Evolutionary conservation across 2,888 invertebrate species (phyloP).

Genomic region (Crepidodera aurea): DNA sequence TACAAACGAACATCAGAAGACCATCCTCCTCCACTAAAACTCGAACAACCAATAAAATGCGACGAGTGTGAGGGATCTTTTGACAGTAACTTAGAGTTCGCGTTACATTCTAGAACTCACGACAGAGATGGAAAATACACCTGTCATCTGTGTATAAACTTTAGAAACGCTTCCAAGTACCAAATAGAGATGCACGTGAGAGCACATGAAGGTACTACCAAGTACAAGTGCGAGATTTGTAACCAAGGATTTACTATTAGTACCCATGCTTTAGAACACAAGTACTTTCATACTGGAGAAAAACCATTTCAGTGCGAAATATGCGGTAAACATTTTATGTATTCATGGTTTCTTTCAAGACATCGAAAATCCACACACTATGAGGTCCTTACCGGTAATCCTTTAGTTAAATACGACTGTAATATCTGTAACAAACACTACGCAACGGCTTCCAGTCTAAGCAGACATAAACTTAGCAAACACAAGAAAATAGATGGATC

Average conservation of each 20-base stretch:
- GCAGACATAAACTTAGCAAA: constrained; percentile 51
- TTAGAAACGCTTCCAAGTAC: constrained; percentile 38
- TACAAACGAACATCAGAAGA: constrained; percentile 28
- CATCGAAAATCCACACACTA: constrained; percentile 65
- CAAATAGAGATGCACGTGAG: constrained; percentile 43
- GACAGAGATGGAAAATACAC: constrained; percentile 42
- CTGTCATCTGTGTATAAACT: constrained; percentile 44
- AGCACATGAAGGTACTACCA: constrained; percentile 44
- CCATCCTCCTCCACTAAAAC: constrained; percentile 38
- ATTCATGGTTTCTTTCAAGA: constrained; percentile 64
- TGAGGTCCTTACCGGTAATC: constrained; percentile 56
- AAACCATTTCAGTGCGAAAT: constrained; percentile 48
- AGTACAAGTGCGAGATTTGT: constrained; percentile 51
- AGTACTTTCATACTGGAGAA: constrained; percentile 64
- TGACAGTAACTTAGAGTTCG: constrained; percentile 51
- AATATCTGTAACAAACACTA: constrained; percentile 57
- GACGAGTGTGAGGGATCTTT: constrained; percentile 53
- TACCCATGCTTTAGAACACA: constrained; percentile 47
- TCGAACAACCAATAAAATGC: constrained; percentile 54
- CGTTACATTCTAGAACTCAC: constrained; percentile 44
- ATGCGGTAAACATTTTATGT: constrained; percentile 64
- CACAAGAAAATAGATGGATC: constrained; percentile 61
- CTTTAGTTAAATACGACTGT: constrained; percentile 58
- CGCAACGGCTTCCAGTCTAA: constrained; percentile 53
- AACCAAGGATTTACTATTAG: constrained; percentile 47